Evolutionary conservation across 2,113 vertebrate species (phyloP), one percentile per base, ranked within the genome.

Genomic region (Perccottus glenii): DNA sequence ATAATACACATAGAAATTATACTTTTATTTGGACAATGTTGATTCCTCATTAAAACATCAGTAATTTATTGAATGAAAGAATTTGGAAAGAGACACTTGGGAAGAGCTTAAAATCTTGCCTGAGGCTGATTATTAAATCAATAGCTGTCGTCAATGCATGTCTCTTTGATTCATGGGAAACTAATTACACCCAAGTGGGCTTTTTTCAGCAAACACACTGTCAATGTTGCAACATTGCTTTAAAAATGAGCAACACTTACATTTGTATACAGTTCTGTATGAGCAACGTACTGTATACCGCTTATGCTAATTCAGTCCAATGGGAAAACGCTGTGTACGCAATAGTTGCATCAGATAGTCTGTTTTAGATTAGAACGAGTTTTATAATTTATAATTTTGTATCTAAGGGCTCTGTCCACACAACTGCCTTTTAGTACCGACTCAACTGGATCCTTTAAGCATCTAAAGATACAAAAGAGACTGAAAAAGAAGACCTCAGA

Each of bases 111-210:
- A 27, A 53, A 59, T 35, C 50, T 48, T 47, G 65, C 69, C 56
- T 0, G 2, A 15, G 51, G 67, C 66, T 65, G 42, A 76, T 61
- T 74, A 61, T 68, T 47, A 51, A 77, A 62, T 78, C 61, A 82
- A 14, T 64, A 56, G 42, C 43, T 76, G 49, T 9, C 56, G 5
- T 57, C 64, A 40, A 33, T 60, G 14, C 40, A 44, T 59, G 11
- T 55, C 16, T 59, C 38, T 74, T 70, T 45, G 53, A 16, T 60
- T 66, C 50, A 52, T 16, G 27, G 60, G 7, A 44, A 66, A 63
- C 45, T 73, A 77, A 79, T 69, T 65, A 77, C 60, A 74, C 60
- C 15, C 19, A 56, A 44, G 11, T 75, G 50, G 49, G 64, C 74
- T 61, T 66, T 16, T 27, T 62, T 67, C 56, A 67, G 14, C 45